These are phyloP conservation scores for Probaryconus sp. DNA, from an alignment of 1,140 invertebrate species.

Conservation along the genomic window DNA sequence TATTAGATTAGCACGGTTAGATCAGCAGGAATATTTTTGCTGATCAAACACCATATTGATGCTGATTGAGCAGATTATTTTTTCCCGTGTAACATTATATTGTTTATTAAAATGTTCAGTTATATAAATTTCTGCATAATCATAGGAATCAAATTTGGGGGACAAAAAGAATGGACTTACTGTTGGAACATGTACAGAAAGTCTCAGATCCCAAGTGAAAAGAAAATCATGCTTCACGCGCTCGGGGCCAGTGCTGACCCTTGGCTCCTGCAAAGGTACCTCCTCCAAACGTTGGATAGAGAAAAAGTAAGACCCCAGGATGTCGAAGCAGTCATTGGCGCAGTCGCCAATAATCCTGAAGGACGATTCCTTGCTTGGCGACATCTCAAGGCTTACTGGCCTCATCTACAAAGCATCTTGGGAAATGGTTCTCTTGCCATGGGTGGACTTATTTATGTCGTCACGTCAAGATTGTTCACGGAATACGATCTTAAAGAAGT, in stretches of 20 bases:
- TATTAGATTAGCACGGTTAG: no score
- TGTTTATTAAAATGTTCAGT: no score
- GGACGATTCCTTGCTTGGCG: conserved; percentile 87
- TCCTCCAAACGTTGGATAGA: conserved; percentile 82
- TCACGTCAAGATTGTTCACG: conserved; percentile 84
- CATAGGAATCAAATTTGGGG: conserved; percentile 81
- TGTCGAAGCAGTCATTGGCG: conserved; percentile 82
- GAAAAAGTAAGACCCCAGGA: conserved; percentile 85
- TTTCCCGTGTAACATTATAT: no score
- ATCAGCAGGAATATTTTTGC: no score
- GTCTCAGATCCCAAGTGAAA: conserved; percentile 84
- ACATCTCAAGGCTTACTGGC: conserved; percentile 87
- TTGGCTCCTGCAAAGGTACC: conserved; percentile 85
- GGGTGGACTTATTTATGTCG: conserved; percentile 83
- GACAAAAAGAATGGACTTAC: conserved; percentile 85
- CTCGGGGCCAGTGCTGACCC: conserved; percentile 84
- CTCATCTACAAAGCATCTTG: conserved; percentile 81
- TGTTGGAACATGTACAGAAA: conserved; percentile 85
- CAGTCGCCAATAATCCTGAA: conserved; percentile 85
- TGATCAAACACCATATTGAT: no score
- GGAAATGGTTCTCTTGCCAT: conserved; percentile 84
- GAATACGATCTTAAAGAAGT: conserved; percentile 87
- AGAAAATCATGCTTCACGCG: conserved; percentile 83
- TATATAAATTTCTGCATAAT: background rate
- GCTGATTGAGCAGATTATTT: no score